A percentile compares a stretch with the other conserved stretches of the same genome.
Evolutionary conservation across 2,888 invertebrate species (phyloP).

Genomic region (Ichneumon xanthorius): DNA sequence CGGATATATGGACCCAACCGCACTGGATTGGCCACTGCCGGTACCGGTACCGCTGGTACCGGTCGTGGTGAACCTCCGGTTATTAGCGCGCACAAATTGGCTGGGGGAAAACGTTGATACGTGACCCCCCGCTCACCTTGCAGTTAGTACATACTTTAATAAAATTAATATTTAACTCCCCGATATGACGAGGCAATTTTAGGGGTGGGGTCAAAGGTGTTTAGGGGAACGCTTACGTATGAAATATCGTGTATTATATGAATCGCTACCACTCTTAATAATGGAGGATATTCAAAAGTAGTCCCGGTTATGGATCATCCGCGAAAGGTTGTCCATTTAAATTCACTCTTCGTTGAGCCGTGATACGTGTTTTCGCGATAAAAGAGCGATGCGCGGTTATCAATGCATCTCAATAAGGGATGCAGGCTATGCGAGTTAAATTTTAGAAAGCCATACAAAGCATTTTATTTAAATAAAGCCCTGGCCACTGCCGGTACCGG

Average conservation of each 20-base stretch:
- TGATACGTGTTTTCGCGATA: too few relatives aligned
- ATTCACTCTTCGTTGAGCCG: background rate
- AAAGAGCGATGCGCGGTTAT: too few relatives aligned
- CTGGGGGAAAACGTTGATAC: slow-evolving; percentile 19
- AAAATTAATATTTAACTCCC: slow-evolving; percentile 19
- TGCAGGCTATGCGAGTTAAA: background rate
- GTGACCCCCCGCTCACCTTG: background rate
- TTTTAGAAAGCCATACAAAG: background rate
- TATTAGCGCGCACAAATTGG: slow-evolving; percentile 42
- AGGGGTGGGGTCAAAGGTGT: background rate
- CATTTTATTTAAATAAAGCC: too few relatives aligned
- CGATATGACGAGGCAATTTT: slow-evolving; percentile 18
- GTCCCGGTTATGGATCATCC: background rate
- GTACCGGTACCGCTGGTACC: slow-evolving; percentile 2
- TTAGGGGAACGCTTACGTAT: background rate
- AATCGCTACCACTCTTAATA: background rate
- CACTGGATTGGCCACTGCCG: background rate
- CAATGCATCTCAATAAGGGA: background rate
- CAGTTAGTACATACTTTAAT: slow-evolving; percentile 3
- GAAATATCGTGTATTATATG: slow-evolving; percentile 7
- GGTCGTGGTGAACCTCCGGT: slow-evolving; percentile 28
- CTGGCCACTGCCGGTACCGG: background rate
- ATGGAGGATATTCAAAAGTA: background rate
- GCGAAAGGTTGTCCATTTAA: slow-evolving; percentile 20
- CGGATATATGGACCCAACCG: background rate